Percentiles rank a stretch among this genome's conserved stretches.
These are phyloP conservation scores for Vireo griseus DNA, from an alignment of 2,797 vertebrate species.

Conservation along the genomic window DNA sequence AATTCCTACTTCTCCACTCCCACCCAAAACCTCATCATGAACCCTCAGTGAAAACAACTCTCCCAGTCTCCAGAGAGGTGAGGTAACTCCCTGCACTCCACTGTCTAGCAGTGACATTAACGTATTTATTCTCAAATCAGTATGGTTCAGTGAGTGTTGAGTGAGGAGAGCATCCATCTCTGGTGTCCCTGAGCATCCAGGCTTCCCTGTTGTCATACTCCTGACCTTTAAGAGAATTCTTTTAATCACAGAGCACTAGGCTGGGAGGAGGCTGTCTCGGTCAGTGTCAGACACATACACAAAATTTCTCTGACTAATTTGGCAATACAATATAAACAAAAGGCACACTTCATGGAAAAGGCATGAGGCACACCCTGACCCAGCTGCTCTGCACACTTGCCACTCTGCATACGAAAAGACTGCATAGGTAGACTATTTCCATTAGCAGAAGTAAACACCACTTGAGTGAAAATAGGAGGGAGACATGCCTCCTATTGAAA, in stretches of 20 bases:
- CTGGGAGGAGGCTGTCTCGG: neutral
- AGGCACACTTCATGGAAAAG: conserved; percentile 14
- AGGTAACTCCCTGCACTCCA: neutral
- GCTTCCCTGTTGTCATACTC: neutral
- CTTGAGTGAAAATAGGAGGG: neutral
- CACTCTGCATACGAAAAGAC: neutral
- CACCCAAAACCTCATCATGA: neutral
- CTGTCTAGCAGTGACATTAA: neutral
- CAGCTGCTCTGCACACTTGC: neutral
- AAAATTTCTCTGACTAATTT: conserved; percentile 4
- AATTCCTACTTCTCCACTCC: neutral
- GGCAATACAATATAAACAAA: neutral
- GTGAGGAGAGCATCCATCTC: neutral
- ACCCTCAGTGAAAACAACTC: neutral
- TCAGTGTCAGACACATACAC: neutral
- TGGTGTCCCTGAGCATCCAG: neutral
- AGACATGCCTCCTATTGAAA: neutral
- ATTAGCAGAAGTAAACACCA: conserved; percentile 41
- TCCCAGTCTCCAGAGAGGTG: neutral
- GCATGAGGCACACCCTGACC: conserved; percentile 36
- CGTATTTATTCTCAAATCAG: neutral
- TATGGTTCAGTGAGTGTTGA: neutral
- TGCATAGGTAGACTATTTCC: neutral
- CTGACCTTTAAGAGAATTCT: neutral
- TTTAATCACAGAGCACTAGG: neutral